Evolutionary conservation across 2,888 invertebrate genomes (phyloP).

Genomic region (Druceiella hillmani): DNA sequence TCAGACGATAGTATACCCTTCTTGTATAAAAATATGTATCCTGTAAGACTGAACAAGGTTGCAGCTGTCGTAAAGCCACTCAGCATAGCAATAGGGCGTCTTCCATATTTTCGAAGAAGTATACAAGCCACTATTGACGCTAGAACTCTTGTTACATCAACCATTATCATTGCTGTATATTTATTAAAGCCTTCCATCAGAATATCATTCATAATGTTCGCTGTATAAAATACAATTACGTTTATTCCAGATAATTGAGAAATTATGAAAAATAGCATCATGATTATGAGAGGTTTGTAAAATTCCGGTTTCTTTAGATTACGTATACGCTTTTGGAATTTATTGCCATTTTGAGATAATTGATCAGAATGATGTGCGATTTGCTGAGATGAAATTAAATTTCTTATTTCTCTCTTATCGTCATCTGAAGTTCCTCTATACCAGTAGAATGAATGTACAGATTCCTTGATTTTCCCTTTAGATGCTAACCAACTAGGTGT

Average conservation of each 20-base stretch:
- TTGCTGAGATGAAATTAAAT: too few species aligned
- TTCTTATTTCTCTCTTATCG: slow-evolving; percentile 46
- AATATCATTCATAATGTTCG: slow-evolving; percentile 54
- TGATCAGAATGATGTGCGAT: slow-evolving; percentile 31
- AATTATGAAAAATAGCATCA: slow-evolving; percentile 59
- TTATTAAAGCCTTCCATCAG: slow-evolving; percentile 54
- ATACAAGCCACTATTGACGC: slow-evolving; percentile 57
- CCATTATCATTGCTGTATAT: slow-evolving; percentile 58
- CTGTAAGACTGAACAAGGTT: slow-evolving; percentile 51
- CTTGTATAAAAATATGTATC: slow-evolving; percentile 40
- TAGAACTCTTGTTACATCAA: slow-evolving; percentile 57
- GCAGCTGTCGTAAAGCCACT: slow-evolving; percentile 58
- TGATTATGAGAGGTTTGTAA: slow-evolving; percentile 54
- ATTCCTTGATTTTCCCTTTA: slow-evolving; percentile 52
- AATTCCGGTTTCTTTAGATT: slow-evolving; percentile 53
- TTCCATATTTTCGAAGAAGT: slow-evolving; percentile 53
- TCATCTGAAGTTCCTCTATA: slow-evolving; percentile 50
- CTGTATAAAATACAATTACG: slow-evolving; percentile 66
- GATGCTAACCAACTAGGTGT: slow-evolving; percentile 65
- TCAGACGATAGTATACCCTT: slow-evolving; percentile 31
- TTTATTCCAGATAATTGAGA: slow-evolving; percentile 67
- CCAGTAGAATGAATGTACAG: slow-evolving; percentile 54
- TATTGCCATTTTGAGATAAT: slow-evolving; percentile 31
- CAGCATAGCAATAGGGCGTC: slow-evolving; percentile 58
- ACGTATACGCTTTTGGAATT: slow-evolving; percentile 32